These are phyloP conservation scores for Bergia puertoricense DNA, from an alignment of 92 coral and sea anemone species.

Conservation along the genomic window DNA sequence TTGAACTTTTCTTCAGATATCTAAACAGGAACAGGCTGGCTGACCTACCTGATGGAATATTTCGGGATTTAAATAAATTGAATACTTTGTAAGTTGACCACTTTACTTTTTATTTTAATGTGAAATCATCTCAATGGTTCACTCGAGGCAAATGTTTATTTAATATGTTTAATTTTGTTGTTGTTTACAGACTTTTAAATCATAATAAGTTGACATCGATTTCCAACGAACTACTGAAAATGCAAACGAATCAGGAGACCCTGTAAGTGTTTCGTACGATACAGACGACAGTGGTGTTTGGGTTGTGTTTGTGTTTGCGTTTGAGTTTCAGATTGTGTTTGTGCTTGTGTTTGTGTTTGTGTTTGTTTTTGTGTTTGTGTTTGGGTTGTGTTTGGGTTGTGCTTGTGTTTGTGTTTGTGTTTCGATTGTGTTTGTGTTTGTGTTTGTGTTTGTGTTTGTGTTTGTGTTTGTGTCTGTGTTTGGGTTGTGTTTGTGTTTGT, in stretches of 20 bases:
- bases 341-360: not conserved
- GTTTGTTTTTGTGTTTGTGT: not conserved
- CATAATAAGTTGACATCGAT: constrained; percentile 9
- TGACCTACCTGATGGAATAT: not conserved
- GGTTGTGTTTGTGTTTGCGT: not conserved
- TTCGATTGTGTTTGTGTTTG: not conserved
- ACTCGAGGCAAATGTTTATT: not conserved
- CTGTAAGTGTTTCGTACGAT: constrained; percentile 4
- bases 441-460: not conserved
- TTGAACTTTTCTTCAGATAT: constrained; percentile 2
- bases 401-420: no score
- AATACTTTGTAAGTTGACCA: constrained; percentile 5
- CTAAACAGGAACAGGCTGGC: not conserved
- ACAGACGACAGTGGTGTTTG: no score
- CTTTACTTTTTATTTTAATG: not conserved
- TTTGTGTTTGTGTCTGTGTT: not conserved
- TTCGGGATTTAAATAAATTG: constrained; percentile 25
- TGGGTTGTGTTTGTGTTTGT: not conserved
- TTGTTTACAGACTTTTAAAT: not conserved
- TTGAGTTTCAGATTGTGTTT: not conserved
- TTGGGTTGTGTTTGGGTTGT: no score
- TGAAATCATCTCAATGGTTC: not conserved
- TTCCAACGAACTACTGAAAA: constrained; percentile 30
- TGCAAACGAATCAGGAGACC: not conserved
- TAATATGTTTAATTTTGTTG: not conserved